These are phyloP conservation scores for Drosophila orena DNA, from an alignment of 1,140 invertebrate genomes.

Conservation along the genomic window DNA sequence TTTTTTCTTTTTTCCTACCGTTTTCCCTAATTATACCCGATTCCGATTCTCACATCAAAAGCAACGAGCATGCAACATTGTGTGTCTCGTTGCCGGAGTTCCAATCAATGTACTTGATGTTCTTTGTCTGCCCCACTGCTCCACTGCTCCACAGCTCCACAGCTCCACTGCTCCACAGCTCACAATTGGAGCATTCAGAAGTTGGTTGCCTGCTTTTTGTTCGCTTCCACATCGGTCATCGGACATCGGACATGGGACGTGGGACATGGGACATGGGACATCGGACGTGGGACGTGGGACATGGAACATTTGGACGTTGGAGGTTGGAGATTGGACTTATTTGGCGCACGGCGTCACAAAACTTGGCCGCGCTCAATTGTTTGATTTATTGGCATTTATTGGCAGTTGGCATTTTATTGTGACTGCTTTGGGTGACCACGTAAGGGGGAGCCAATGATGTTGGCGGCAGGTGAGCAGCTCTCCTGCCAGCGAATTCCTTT, in stretches of 20 bases:
- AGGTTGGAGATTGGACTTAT: constrained; percentile 51
- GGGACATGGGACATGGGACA: constrained; percentile 2
- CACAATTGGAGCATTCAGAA: background rate
- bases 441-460: background rate
- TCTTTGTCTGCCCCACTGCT: constrained; percentile 3
- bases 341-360: constrained; percentile 63
- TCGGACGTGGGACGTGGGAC: constrained; percentile 7
- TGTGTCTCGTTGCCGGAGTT: background rate
- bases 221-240: constrained; percentile 1
- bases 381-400: constrained; percentile 80
- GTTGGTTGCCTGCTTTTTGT: constrained; percentile 6
- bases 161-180: background rate
- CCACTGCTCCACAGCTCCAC: background rate
- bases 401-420: constrained; percentile 81
- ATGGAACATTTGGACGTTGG: constrained; percentile 2
- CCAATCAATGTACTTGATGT: background rate
- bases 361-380: constrained; percentile 72
- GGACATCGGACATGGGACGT: background rate
- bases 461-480: constrained; percentile 17
- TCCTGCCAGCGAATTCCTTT: background rate
- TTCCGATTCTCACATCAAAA: background rate
- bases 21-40: too few relatives aligned
- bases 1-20: too few relatives aligned
- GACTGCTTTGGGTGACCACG: constrained; percentile 44
- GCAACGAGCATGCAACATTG: background rate